Base-by-base conservation (phyloP, 2,888 invertebrate species). In the Lasioglossum villosulum region DNA sequence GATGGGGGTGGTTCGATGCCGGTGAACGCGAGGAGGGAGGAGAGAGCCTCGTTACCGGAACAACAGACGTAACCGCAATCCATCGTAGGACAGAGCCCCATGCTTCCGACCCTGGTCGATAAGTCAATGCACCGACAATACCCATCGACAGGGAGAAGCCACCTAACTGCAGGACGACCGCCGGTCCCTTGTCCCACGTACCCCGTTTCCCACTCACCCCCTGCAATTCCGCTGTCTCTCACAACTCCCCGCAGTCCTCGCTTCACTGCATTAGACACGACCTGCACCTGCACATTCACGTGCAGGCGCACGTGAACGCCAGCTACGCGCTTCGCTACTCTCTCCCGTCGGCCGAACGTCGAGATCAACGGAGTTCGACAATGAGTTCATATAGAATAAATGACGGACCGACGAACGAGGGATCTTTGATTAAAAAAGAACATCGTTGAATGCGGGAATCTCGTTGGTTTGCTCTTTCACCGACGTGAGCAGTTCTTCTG, bases 81-180 rank as follows among this genome's bases (percentile, higher is more conserved):
- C 90, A 90, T 90, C 84, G 89, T 87, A 89, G 88, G 88, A 87
- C 89, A 86, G 91, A 87, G 88, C 90, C 88, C 90, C 88, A 81
- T 85, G 88, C 88, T 88, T 88, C 88, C 88, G 83, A 90, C 82
- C 79, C 88, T 83, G 90, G 88, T 90, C 90, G 90, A 90, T 90
- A 90, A 90, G 90, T 93, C 93, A 91, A 93, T 93, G 93, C 88
- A 85, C 89, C 86, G 88, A 93, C 92, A 92, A 92, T 90, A 84
- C 91, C 82, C 86, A 89, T 91, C 91, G 93, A 90, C 91, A 90
- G 91, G 87, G 90, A 88, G 87, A 85, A 86, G 78, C 89, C 88
- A 86, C 82, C 88, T 82, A 88, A 83, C 86, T 89, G 86, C 86
- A 83, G 89, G 88, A 80, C 78, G 79, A 78, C 86, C 86, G 78